These are phyloP conservation scores for Papilio aristodemus DNA, from an alignment of 1,140 invertebrate species.

Conservation along the genomic window DNA sequence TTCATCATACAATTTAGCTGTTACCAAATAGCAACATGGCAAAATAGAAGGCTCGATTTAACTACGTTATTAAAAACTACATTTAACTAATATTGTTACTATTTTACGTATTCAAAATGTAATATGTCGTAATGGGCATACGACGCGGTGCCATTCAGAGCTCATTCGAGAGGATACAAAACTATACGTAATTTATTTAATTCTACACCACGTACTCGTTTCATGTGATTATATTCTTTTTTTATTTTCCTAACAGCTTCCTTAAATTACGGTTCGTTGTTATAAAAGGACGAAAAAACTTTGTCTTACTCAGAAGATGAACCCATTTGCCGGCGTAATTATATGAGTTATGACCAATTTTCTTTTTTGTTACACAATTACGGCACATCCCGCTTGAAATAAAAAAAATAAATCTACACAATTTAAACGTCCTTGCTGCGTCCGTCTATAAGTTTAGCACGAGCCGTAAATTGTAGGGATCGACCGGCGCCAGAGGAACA, in stretches of 20 bases:
- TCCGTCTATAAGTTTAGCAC: background rate
- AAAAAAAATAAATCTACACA: conserved; percentile 17
- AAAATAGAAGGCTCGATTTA: background rate
- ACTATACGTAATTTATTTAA: conserved; percentile 47
- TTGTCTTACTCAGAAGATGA: conserved; percentile 7
- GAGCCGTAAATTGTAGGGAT: conserved; percentile 1
- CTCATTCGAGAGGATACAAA: conserved; percentile 41
- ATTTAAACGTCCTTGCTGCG: background rate
- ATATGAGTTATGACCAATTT: conserved; percentile 15
- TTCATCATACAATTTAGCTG: background rate
- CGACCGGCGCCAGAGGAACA: background rate
- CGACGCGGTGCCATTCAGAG: background rate
- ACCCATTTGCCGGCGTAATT: conserved; percentile 12
- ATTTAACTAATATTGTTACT: background rate
- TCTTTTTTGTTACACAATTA: conserved; percentile 23
- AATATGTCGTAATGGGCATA: conserved; percentile 9
- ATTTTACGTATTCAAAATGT: background rate
- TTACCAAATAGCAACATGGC: background rate
- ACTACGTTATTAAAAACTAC: background rate
- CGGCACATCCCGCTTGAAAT: conserved; percentile 1
- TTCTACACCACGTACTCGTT: conserved; percentile 39
- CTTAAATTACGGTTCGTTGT: conserved; percentile 27
- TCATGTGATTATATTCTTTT: conserved; percentile 34
- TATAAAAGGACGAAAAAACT: background rate
- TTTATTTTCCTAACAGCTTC: conserved; percentile 25